Conservation (phyloP, 2,888 invertebrate genomes). For the Diarsia mendica region DNA sequence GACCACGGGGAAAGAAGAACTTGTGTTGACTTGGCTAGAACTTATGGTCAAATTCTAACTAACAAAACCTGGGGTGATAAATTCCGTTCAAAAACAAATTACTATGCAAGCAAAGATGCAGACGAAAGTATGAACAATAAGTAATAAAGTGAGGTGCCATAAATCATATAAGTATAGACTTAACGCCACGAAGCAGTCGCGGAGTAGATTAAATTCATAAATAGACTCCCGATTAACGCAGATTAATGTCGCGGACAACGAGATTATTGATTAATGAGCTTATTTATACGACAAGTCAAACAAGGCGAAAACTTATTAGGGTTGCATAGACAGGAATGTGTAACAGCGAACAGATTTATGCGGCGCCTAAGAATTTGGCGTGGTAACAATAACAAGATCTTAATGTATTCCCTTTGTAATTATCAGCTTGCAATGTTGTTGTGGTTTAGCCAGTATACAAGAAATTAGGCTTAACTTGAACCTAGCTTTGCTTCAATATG, state of each 20-base stretch:
- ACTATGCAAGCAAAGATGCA: conserved; percentile 11
- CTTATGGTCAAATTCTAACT: neutral
- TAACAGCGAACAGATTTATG: conserved; percentile 49
- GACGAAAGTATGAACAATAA: conserved; percentile 12
- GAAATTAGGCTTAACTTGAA: neutral
- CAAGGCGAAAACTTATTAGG: conserved; percentile 64
- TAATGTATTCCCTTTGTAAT: conserved; percentile 44
- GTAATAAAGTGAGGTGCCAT: conserved; percentile 26
- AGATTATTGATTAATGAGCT: conserved; percentile 63
- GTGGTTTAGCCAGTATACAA: neutral
- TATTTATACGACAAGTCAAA: conserved; percentile 66
- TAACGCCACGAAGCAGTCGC: conserved; percentile 34
- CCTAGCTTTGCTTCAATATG: neutral
- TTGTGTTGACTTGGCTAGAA: neutral
- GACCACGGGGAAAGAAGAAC: neutral
- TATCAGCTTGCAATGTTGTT: neutral
- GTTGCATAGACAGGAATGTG: conserved; percentile 43
- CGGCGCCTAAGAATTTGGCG: conserved; percentile 37
- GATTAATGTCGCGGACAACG: conserved; percentile 63
- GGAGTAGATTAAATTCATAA: conserved; percentile 49
- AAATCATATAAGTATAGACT: conserved; percentile 49
- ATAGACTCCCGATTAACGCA: conserved; percentile 56
- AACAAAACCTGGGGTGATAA: neutral
- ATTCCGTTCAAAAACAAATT: neutral
- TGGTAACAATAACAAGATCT: conserved; percentile 48